Base-by-base conservation (phyloP, 2,797 vertebrate genomes). In the Gymnoscopelus braueri region DNA sequence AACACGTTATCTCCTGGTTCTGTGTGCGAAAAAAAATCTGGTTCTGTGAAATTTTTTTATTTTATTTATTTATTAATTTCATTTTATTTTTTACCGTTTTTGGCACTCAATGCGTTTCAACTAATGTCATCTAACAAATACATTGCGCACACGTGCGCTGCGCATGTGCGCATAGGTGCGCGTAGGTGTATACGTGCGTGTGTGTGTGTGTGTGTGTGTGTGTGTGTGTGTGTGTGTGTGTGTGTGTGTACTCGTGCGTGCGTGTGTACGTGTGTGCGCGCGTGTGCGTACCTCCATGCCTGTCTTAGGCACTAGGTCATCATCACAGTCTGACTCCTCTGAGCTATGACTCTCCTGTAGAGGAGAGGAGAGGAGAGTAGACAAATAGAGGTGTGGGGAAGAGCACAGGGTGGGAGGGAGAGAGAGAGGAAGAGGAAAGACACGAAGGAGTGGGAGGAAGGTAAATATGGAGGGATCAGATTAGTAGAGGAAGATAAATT, bases 301-400 rank as follows among this genome's bases (percentile, higher is more conserved):
- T 76, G 96, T 96, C 93, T 97, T 96, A 87, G 96, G 96, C 86
- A 96, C 97, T 84, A 98, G 93, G 88, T 99, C 98, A 84, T 99
- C 98, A 79, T 99, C 98, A 87, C 97, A 98, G 85, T 99, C 97
- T 26, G 97, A 99, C 87, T 99, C 97, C 84, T 98, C 97, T 79
- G 98, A 99, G 69, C 96, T 97, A 94, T 97, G 95, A 85, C 94
- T 92, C 81, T 97, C 97, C 98, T 99, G 93, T 35, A 26, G 32
- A 67, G 71, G 54, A 65, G 3, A 24, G 4, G 55, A 32, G 19
- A 23, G 44, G 32, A 55, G 26, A 58, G 35, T 23, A 44, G 48
- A 59, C 24, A 51, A 23, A 48, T 15, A 35, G 29, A 62, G 12
- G 15, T 0, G 4, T n/a, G 39, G 29, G 0, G 5, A 26, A 35